These are phyloP conservation scores for Thaumetopoea pityocampa DNA, from an alignment of 1,140 invertebrate genomes.

Conservation along the genomic window DNA sequence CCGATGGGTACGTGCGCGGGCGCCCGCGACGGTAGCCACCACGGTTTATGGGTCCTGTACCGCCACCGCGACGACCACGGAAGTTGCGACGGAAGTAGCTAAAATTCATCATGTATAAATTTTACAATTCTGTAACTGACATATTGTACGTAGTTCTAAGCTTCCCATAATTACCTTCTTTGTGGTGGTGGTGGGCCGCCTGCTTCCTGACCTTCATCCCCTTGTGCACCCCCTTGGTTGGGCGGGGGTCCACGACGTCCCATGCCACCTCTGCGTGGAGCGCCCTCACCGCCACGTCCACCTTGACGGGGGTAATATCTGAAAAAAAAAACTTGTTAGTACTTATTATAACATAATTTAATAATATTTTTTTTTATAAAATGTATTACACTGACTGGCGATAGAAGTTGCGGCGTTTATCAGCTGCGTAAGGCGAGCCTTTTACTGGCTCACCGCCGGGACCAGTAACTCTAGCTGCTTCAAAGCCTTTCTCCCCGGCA, in stretches of 20 bases:
- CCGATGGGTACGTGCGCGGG: conserved; percentile 47
- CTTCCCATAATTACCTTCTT: conserved; percentile 53
- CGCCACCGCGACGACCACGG: conserved; percentile 62
- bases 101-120: conserved; percentile 4
- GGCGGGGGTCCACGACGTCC: conserved; percentile 53
- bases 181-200: conserved; percentile 54
- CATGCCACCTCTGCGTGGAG: conserved; percentile 64
- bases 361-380: no score
- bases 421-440: conserved; percentile 97
- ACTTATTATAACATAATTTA: no score
- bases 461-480: conserved; percentile 97
- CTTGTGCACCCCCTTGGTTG: conserved; percentile 53
- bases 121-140: no score
- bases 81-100: conserved; percentile 68
- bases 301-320: conserved; percentile 67
- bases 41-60: conserved; percentile 55
- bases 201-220: conserved; percentile 54
- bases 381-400: conserved; percentile 69
- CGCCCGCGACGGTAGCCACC: conserved; percentile 56
- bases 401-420: conserved; percentile 86
- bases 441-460: conserved; percentile 94
- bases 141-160: no score
- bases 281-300: conserved; percentile 66
- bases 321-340: no score
- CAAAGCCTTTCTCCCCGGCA: conserved; percentile 98